Evolutionary conservation across 2,888 invertebrate genomes (phyloP).

Genomic region (Leucoma salicis): DNA sequence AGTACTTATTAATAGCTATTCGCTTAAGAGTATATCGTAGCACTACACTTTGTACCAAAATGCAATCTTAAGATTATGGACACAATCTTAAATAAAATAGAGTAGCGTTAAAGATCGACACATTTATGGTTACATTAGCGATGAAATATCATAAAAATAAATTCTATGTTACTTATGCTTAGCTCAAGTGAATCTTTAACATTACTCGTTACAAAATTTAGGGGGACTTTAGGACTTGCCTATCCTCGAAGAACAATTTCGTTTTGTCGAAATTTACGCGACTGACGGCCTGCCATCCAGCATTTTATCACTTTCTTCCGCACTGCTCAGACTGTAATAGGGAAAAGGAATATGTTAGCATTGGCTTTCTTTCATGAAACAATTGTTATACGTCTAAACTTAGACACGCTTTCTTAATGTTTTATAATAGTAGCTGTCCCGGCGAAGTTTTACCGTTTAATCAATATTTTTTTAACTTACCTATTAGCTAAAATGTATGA

Average conservation of each 20-base stretch:
- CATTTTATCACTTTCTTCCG: slow-evolving; percentile 89
- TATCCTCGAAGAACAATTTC: slow-evolving; percentile 45
- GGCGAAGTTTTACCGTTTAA: too few species aligned
- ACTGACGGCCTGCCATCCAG: slow-evolving; percentile 87
- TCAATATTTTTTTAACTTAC: too few species aligned
- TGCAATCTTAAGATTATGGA: slow-evolving; percentile 63
- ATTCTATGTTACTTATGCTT: slow-evolving; percentile 53
- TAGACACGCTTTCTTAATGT: too few species aligned
- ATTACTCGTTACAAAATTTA: slow-evolving; percentile 41
- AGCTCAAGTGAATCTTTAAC: slow-evolving; percentile 38
- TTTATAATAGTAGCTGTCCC: too few species aligned
- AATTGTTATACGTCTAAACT: too few species aligned
- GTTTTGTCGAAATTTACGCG: slow-evolving; percentile 63
- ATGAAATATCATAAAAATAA: slow-evolving; percentile 57
- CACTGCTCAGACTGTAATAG: slow-evolving; percentile 81
- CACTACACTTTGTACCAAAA: slow-evolving; percentile 71
- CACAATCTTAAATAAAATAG: slow-evolving; percentile 42
- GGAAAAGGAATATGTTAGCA: not conserved
- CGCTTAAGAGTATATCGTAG: slow-evolving; percentile 37
- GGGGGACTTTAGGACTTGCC: slow-evolving; percentile 53
- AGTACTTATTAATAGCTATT: slow-evolving; percentile 37
- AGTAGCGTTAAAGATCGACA: slow-evolving; percentile 40
- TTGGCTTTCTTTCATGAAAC: too few species aligned
- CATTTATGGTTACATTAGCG: slow-evolving; percentile 13
- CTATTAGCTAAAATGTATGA: too few species aligned